Evolutionary conservation across 1,140 invertebrate genomes (phyloP), one percentile per base, ranked within the genome.

Genomic region (Notospermus geniculatus): DNA sequence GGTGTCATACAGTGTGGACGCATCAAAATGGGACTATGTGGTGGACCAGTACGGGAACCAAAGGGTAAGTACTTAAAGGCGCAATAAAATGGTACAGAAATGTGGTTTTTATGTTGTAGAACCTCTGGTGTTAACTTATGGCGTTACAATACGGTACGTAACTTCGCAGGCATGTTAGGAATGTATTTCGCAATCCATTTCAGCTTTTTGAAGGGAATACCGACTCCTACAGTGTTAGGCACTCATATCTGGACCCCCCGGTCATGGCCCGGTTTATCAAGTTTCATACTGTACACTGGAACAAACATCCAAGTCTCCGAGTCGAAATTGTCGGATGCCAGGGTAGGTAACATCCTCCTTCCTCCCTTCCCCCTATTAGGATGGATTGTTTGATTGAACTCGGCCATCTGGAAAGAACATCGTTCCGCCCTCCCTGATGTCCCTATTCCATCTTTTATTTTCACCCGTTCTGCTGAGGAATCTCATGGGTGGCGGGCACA

Each of bases 271-370:
- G 85, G 55, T 86, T 84, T 69, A 78, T 86, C 23, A 81, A 85
- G 52, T 74, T 86, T 59, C 85, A 86, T 64, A 80, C 84, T 0
- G 69, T 84, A 5, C 73, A 80, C 52, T 86, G 85, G 84, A 71
- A 83, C 65, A 68, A 76, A 45, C 81, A 85, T 73, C 85, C 85
- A 1, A 84, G 83, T 65, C 80, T 86, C 72, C 67, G 85, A 27
- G 76, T 86, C 0, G 85, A 86, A 69, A 75, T 86, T 55, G 67
- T 86, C 32, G 85, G 85, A 22, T 86, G 85, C 71, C 85, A 86
- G 79, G 78, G 85, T 86, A 75, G 71, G 76, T 76, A 57, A 32
- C n/a, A 50, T 50, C 9, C n/a, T 4, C 46, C 25, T 27, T 27
- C 46, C n/a, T 7, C 46, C 4, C n/a, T 23, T 27, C 46, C 9